Evolutionary conservation across 2,888 invertebrate species (phyloP).

Genomic region (Drosophila bunnanda): DNA sequence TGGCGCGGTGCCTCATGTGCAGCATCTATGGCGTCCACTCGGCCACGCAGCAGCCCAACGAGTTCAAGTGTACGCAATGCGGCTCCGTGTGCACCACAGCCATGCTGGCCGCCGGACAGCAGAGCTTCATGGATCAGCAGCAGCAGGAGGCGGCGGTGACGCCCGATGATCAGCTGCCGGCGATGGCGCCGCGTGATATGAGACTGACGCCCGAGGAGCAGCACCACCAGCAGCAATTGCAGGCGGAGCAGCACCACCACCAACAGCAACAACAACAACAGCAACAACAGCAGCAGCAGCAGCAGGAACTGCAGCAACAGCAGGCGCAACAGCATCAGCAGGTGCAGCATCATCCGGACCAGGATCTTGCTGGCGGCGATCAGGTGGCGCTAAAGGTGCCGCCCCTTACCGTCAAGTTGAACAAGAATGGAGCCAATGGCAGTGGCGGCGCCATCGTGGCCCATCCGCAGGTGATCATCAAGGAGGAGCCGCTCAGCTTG

Average conservation of each 20-base stretch:
- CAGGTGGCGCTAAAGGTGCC: constrained; percentile 80
- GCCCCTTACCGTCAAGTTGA: constrained; percentile 82
- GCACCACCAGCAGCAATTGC: constrained; percentile 73
- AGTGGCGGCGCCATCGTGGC: constrained; percentile 68
- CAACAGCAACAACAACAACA: constrained; percentile 62
- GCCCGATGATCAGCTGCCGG: constrained; percentile 75
- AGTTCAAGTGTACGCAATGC: constrained; percentile 83
- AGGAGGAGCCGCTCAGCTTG: constrained; percentile 80
- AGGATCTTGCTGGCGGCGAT: constrained; percentile 63
- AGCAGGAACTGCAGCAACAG: constrained; percentile 63
- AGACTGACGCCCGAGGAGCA: constrained; percentile 79
- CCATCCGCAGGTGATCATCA: constrained; percentile 82
- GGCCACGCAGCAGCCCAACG: constrained; percentile 80
- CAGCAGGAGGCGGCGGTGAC: constrained; percentile 78
- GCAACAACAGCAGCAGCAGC: constrained; percentile 63
- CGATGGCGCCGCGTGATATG: constrained; percentile 81
- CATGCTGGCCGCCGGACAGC: constrained; percentile 73
- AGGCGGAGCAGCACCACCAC: constrained; percentile 67
- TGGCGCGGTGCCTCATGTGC: constrained; percentile 83
- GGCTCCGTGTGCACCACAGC: constrained; percentile 80
- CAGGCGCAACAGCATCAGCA: constrained; percentile 39
- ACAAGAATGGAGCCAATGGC: constrained; percentile 78
- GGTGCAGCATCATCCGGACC: constrained; percentile 62
- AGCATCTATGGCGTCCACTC: constrained; percentile 83
- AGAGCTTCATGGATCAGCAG: constrained; percentile 74